phyloP scores from a whole-genome alignment of 2,888 invertebrate species.

The Eledone cirrhosa region DNA sequence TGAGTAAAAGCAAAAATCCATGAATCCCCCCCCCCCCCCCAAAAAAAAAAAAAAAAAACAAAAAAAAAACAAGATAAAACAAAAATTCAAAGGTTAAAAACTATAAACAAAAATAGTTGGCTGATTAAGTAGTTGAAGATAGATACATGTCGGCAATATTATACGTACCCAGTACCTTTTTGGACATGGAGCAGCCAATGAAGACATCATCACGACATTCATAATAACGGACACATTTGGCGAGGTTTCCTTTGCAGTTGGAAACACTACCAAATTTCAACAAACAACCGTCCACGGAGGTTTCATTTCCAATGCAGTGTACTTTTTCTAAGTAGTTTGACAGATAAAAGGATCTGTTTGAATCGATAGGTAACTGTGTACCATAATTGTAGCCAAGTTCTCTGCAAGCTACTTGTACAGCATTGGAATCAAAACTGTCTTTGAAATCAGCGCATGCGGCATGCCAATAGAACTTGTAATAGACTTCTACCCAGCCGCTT shows the following conservation, averaged over 20 bases:
- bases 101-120: too few relatives aligned
- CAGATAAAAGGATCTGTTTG: neutral
- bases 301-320: neutral
- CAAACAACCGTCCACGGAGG: neutral
- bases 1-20: too few relatives aligned
- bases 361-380: slow-evolving; percentile 66
- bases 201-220: slow-evolving; percentile 16
- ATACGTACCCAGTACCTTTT: neutral
- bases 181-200: neutral
- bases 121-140: too few relatives aligned
- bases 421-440: slow-evolving; percentile 32
- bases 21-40: too few relatives aligned
- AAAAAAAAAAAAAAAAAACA: too few relatives aligned
- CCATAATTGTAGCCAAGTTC: slow-evolving; percentile 71
- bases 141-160: neutral
- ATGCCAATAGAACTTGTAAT: slow-evolving; percentile 10
- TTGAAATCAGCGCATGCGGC: slow-evolving; percentile 29
- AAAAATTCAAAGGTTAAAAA: too few relatives aligned
- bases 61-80: too few relatives aligned
- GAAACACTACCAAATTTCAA: slow-evolving; percentile 11
- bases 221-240: slow-evolving; percentile 11
- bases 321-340: slow-evolving; percentile 15
- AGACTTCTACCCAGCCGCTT: slow-evolving; percentile 18
- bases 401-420: slow-evolving; percentile 33
- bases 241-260: neutral